Conservation (phyloP, 1,140 invertebrate genomes). For the Notospermus geniculatus region DNA sequence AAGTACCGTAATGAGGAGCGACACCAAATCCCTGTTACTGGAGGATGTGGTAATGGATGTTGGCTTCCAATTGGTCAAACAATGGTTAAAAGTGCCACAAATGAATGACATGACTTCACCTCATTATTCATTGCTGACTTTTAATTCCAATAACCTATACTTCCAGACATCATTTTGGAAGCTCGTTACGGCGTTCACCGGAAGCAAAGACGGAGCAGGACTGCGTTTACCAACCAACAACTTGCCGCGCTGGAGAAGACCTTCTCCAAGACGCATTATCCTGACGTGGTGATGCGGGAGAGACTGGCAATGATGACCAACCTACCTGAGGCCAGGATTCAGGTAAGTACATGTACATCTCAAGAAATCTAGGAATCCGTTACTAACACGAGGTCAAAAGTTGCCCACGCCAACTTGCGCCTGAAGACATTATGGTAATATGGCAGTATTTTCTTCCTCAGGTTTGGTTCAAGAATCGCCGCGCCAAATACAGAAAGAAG, state of each 20-base stretch:
- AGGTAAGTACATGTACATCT: conserved; percentile 62
- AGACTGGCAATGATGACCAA: conserved; percentile 85
- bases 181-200: conserved; percentile 50
- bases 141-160: not conserved
- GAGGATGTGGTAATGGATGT: too few relatives aligned
- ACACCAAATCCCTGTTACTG: too few relatives aligned
- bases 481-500: conserved; percentile 53
- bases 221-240: conserved; percentile 91
- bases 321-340: conserved; percentile 86
- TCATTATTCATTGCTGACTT: too few relatives aligned
- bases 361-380: not conserved
- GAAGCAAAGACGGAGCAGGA: conserved; percentile 90
- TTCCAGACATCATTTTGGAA: conserved; percentile 48
- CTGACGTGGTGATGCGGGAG: conserved; percentile 90
- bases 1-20: too few relatives aligned
- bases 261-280: conserved; percentile 92
- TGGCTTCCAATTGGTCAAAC: too few relatives aligned
- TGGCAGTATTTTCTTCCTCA: conserved; percentile 18
- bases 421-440: conserved; percentile 3
- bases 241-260: conserved; percentile 89
- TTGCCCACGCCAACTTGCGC: too few relatives aligned
- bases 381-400: too few relatives aligned
- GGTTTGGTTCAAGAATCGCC: conserved; percentile 55
- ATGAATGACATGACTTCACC: too few relatives aligned
- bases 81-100: too few relatives aligned